Conservation (phyloP, 2,888 invertebrate genomes). For the Seira sanloemensis region DNA sequence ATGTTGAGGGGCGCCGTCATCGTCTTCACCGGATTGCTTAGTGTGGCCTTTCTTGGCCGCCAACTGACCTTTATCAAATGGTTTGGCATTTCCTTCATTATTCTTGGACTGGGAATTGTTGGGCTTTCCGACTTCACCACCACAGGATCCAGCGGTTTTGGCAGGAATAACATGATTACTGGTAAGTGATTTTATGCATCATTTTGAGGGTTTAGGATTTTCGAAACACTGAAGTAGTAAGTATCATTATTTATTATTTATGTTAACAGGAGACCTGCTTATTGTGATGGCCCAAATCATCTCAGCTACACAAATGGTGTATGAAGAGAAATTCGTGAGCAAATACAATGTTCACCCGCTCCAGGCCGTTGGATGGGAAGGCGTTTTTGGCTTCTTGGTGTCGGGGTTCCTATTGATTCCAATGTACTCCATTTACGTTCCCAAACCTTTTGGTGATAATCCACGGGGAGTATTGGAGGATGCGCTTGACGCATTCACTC, state of each 20-base stretch:
- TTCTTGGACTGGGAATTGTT: conserved; percentile 84
- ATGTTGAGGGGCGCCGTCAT: conserved; percentile 95
- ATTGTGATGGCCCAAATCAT: conserved; percentile 84
- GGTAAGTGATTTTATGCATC: conserved; percentile 53
- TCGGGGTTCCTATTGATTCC: conserved; percentile 83
- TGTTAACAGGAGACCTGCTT: conserved; percentile 77
- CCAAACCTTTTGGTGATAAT: conserved; percentile 86
- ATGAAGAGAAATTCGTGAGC: conserved; percentile 93
- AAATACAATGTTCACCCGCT: conserved; percentile 89
- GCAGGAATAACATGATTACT: conserved; percentile 71
- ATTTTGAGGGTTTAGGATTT: neutral
- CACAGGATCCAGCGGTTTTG: conserved; percentile 49
- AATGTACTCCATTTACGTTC: conserved; percentile 88
- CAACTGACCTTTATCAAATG: conserved; percentile 83
- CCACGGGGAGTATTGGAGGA: conserved; percentile 88
- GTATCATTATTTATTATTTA: conserved; percentile 58
- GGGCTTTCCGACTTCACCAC: conserved; percentile 82
- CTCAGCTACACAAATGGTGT: conserved; percentile 91
- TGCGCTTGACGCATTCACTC: conserved; percentile 87
- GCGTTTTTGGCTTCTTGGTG: conserved; percentile 83
- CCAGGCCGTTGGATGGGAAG: conserved; percentile 96
- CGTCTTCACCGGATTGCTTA: conserved; percentile 91
- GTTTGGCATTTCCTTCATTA: conserved; percentile 85
- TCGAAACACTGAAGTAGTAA: neutral
- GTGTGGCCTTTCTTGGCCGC: conserved; percentile 85